These are phyloP conservation scores for Acholoe squamosa DNA, from an alignment of 2,888 invertebrate genomes.

Conservation along the genomic window DNA sequence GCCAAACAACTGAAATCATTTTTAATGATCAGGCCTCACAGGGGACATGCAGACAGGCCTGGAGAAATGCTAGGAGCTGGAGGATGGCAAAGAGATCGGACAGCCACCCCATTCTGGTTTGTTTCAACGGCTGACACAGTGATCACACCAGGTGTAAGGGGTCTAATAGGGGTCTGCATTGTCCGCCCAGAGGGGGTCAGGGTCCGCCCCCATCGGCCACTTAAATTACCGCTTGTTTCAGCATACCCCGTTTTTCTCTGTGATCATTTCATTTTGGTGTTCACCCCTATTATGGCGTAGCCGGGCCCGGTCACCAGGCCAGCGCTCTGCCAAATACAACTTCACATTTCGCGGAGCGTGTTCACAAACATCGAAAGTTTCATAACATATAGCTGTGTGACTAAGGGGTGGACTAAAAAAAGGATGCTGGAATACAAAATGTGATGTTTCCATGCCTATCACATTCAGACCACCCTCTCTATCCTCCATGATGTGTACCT, in stretches of 20 bases:
- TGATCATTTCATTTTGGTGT: slow-evolving; percentile 29
- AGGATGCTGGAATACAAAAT: too few species aligned
- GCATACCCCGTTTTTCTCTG: neutral
- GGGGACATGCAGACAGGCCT: neutral
- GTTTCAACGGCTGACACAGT: slow-evolving; percentile 14
- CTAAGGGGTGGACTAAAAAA: too few species aligned
- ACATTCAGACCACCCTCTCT: too few species aligned
- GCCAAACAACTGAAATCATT: slow-evolving; percentile 53
- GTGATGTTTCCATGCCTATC: too few species aligned
- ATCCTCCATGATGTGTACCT: neutral
- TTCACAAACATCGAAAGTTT: too few species aligned
- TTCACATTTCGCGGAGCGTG: neutral
- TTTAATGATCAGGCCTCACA: slow-evolving; percentile 36
- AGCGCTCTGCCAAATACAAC: slow-evolving; percentile 24
- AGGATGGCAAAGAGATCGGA: neutral
- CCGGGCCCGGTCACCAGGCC: neutral
- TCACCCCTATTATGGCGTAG: slow-evolving; percentile 20
- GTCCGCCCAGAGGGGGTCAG: slow-evolving; percentile 3
- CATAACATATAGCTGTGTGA: too few species aligned
- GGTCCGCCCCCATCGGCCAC: neutral
- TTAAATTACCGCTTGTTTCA: slow-evolving; percentile 24
- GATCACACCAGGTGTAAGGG: neutral
- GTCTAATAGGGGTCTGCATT: slow-evolving; percentile 59
- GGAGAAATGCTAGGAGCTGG: neutral
- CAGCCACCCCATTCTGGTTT: slow-evolving; percentile 10